Percentiles rank a stretch among this genome's conserved stretches.
These are phyloP conservation scores for Sphyrna mokarran DNA, from an alignment of 2,113 vertebrate species.

Conservation along the genomic window DNA sequence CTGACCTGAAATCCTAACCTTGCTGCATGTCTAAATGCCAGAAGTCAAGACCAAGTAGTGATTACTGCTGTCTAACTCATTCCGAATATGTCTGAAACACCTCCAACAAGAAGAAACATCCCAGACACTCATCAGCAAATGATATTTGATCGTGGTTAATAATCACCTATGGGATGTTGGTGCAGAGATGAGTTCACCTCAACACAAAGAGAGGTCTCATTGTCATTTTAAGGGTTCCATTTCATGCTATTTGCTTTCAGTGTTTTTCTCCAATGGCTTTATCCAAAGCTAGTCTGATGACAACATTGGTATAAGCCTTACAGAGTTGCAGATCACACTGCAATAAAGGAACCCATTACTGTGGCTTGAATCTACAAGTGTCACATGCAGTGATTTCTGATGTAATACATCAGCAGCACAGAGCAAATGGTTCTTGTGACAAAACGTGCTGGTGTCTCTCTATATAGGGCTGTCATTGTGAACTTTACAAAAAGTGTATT, in stretches of 20 bases:
- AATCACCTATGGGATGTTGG: background rate
- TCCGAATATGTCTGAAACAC: background rate
- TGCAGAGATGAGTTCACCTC: background rate
- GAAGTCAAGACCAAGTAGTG: background rate
- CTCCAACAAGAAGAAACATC: background rate
- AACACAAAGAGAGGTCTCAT: background rate
- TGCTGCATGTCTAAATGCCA: background rate
- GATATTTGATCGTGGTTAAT: background rate
- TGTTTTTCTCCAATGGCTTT: background rate
- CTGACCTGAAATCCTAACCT: background rate
- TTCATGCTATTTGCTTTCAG: background rate
- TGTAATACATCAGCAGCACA: background rate
- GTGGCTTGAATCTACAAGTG: background rate
- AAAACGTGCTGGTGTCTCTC: background rate
- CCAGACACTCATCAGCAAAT: background rate
- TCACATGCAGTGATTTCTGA: background rate
- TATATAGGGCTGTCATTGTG: slow-evolving; percentile 5
- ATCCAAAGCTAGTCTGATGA: background rate
- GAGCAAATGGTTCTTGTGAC: background rate
- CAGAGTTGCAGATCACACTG: background rate
- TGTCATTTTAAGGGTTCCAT: background rate
- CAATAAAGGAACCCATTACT: background rate
- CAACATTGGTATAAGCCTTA: background rate
- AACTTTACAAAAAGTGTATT: slow-evolving; percentile 24
- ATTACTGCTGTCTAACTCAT: background rate